Evolutionary conservation across 2,113 vertebrate species (phyloP).

Genomic region (Leptosomus discolor): DNA sequence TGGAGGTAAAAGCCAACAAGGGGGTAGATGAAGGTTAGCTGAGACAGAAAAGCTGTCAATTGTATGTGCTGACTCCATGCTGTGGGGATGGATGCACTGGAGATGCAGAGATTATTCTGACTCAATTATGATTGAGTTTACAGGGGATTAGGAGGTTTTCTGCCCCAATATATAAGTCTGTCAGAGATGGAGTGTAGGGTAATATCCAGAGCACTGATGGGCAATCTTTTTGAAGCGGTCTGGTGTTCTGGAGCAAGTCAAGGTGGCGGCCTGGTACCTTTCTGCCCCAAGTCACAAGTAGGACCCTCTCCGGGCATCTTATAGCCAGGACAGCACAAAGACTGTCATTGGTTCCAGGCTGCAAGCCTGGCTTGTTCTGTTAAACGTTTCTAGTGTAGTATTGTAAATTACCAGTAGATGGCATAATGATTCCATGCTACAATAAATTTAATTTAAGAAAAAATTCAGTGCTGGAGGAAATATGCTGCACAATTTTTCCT

Average conservation of each 20-base stretch:
- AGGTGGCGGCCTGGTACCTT: not conserved
- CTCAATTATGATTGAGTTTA: too few species aligned
- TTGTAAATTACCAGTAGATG: slow-evolving; percentile 3
- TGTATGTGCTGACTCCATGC: not conserved
- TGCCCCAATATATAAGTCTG: not conserved
- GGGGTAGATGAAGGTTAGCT: not conserved
- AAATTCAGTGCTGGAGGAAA: not conserved
- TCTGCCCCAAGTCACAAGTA: not conserved
- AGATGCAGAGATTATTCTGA: not conserved
- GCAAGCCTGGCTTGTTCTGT: not conserved
- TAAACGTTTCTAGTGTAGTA: not conserved
- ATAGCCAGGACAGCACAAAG: not conserved
- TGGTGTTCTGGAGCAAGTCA: not conserved
- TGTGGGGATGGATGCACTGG: not conserved
- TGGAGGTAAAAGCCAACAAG: not conserved
- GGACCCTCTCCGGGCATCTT: not conserved
- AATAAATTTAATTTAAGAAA: not conserved
- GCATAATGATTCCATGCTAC: not conserved
- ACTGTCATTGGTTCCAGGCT: not conserved
- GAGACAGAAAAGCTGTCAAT: not conserved
- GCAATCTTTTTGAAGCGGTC: not conserved
- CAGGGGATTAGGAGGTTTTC: not conserved
- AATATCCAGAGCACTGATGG: not conserved
- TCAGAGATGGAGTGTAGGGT: not conserved
- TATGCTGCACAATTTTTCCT: not conserved